Evolutionary conservation across 2,888 invertebrate species (phyloP), one percentile per base, ranked within the genome.

Genomic region (Sinelater perroti): DNA sequence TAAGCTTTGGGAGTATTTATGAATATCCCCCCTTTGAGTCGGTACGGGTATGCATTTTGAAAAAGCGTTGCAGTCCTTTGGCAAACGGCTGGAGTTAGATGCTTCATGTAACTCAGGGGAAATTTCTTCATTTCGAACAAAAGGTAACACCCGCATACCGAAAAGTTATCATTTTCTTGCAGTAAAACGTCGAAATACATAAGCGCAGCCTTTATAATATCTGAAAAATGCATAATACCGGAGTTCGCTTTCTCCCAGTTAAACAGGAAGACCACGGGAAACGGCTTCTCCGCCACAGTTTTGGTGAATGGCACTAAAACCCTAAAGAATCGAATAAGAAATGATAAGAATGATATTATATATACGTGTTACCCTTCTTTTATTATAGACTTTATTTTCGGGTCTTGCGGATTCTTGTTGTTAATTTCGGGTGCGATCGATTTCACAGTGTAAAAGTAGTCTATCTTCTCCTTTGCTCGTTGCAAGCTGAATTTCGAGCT

Each of bases 401-500:
- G 57, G 7, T 60, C 16, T n/a, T 60, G 45, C 10, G 59, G 77
- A 68, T 81, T 79, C 20, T 77, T 69, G 52, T 73, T 68, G 4
- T 53, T 54, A 61, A 84, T 69, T 62, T 86, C 85, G 0, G 85
- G 84, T 6, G 81, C 76, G 16, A 79, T 73, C 1, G 79, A 72
- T 21, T 80, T 77, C 49, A 85, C 56, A 1, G 86, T 81, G 67
- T 85, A 84, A 67, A 78, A 85, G 36, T 80, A 73, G 67, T 87
- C 87, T 4, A 87, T 57, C 70, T 86, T 87, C 63, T 83, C 80
- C 66, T 87, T 87, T 1, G 84, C 78, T 36, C 81, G 76, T 68
- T 86, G 85, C 67, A 87, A 70, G 61, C 85, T 86, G 70, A 80
- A 86, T 72, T 87, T 87, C 67, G 84, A 85, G 18, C 87, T 86